Conservation (phyloP, 2,113 vertebrate genomes). For the Oncorhynchus mykiss region DNA sequence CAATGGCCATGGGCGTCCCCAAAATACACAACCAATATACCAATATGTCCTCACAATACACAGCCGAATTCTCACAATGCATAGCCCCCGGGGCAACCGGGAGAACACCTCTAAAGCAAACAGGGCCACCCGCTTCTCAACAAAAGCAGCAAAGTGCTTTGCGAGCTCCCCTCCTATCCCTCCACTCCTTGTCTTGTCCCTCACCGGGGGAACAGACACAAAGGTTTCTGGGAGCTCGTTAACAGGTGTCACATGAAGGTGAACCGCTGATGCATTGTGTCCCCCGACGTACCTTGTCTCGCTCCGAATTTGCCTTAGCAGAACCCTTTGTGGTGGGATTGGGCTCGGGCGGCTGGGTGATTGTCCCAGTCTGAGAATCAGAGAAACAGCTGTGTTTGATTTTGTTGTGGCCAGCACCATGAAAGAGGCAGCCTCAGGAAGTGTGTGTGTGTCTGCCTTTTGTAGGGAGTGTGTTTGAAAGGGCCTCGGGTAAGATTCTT, state of each 20-base stretch:
- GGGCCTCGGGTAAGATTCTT: slow-evolving; percentile 1
- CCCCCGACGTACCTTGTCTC: slow-evolving; percentile 44
- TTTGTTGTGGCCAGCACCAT: slow-evolving; percentile 18
- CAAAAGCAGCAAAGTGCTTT: slow-evolving; percentile 65
- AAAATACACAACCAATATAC: too few relatives aligned
- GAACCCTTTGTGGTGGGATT: slow-evolving; percentile 52
- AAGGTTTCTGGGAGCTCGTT: slow-evolving; percentile 34
- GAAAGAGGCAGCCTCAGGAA: slow-evolving; percentile 50
- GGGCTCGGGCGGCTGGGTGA: slow-evolving; percentile 1
- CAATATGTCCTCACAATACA: neutral
- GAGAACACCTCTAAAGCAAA: slow-evolving; percentile 79
- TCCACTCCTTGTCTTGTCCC: slow-evolving; percentile 43
- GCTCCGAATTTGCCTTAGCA: slow-evolving; percentile 53
- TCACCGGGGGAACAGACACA: slow-evolving; percentile 25
- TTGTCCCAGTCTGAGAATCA: slow-evolving; percentile 54
- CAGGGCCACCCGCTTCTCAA: slow-evolving; percentile 59
- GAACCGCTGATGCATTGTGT: slow-evolving; percentile 65
- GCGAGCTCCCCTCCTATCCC: slow-evolving; percentile 43
- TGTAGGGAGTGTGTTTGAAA: slow-evolving; percentile 22
- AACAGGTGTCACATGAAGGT: slow-evolving; percentile 72
- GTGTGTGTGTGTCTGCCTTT: slow-evolving; percentile 11
- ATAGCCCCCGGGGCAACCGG: slow-evolving; percentile 53
- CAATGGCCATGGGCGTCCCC: slow-evolving; percentile 62
- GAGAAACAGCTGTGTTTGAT: slow-evolving; percentile 49
- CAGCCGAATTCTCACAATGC: slow-evolving; percentile 31